Evolutionary conservation across 2,888 invertebrate genomes (phyloP).

Genomic region (Xanthia togata): DNA sequence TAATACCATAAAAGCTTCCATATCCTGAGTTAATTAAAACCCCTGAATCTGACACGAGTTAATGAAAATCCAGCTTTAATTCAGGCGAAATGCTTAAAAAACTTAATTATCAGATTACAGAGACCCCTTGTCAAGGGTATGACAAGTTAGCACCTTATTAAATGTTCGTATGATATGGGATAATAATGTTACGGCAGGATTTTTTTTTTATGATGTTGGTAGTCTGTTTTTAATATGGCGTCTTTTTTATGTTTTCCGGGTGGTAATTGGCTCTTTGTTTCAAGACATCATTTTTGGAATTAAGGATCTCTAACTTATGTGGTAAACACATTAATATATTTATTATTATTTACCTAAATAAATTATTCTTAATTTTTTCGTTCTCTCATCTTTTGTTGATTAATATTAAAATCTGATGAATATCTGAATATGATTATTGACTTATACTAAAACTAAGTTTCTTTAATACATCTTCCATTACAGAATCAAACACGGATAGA

Average conservation of each 20-base stretch:
- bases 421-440: too few relatives aligned
- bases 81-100: conserved; percentile 61
- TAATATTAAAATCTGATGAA: too few relatives aligned
- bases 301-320: too few relatives aligned
- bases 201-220: conserved; percentile 28
- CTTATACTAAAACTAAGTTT: too few relatives aligned
- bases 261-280: neutral
- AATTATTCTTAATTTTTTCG: too few relatives aligned
- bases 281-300: too few relatives aligned
- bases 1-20: conserved; percentile 35
- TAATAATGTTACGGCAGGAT: conserved; percentile 37
- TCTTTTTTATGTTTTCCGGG: neutral
- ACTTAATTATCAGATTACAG: conserved; percentile 66
- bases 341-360: too few relatives aligned
- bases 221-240: conserved; percentile 5
- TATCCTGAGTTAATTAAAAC: conserved; percentile 61
- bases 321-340: too few relatives aligned
- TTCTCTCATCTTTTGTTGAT: too few relatives aligned
- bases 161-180: conserved; percentile 50
- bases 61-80: conserved; percentile 62
- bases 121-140: conserved; percentile 57
- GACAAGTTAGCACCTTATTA: conserved; percentile 65
- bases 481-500: too few relatives aligned
- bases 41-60: conserved; percentile 56
- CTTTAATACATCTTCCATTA: too few relatives aligned